These are phyloP conservation scores for Brenthis hecate DNA, from an alignment of 2,888 invertebrate species.

Conservation along the genomic window DNA sequence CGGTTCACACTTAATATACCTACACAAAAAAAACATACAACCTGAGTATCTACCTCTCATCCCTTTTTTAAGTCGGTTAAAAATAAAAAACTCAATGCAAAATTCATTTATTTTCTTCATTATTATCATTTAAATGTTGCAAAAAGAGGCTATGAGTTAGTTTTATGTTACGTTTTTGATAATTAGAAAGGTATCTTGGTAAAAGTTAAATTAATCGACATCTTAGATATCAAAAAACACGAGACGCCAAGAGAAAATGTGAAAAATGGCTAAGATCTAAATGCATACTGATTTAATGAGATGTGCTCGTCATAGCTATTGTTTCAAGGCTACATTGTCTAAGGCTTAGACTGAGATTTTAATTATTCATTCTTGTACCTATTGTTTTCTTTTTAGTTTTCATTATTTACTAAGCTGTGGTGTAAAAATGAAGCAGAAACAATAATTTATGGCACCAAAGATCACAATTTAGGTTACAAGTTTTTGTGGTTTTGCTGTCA, in stretches of 20 bases:
- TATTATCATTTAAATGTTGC: no score
- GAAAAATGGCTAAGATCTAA: constrained; percentile 11
- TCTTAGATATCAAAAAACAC: neutral
- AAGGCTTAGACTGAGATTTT: constrained; percentile 17
- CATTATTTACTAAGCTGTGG: constrained; percentile 2
- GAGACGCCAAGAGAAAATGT: neutral
- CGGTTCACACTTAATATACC: no score
- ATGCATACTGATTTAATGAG: constrained; percentile 20
- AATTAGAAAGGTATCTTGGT: neutral
- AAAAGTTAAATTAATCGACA: neutral
- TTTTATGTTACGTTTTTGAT: neutral
- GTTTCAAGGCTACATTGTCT: constrained; percentile 6
- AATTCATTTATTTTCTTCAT: no score
- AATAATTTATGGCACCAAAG: neutral
- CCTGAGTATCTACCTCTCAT: no score
- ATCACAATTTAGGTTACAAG: neutral
- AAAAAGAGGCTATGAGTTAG: no score
- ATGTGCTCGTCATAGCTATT: constrained; percentile 19
- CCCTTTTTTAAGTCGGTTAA: no score
- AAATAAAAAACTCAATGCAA: no score
- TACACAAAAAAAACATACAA: no score
- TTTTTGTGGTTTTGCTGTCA: no score
- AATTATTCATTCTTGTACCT: constrained; percentile 17
- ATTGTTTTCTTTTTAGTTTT: constrained; percentile 4
- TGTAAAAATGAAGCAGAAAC: neutral